phyloP scores from a whole-genome alignment of 1,140 invertebrate genomes.

The Temnothorax curvispinosus region DNA sequence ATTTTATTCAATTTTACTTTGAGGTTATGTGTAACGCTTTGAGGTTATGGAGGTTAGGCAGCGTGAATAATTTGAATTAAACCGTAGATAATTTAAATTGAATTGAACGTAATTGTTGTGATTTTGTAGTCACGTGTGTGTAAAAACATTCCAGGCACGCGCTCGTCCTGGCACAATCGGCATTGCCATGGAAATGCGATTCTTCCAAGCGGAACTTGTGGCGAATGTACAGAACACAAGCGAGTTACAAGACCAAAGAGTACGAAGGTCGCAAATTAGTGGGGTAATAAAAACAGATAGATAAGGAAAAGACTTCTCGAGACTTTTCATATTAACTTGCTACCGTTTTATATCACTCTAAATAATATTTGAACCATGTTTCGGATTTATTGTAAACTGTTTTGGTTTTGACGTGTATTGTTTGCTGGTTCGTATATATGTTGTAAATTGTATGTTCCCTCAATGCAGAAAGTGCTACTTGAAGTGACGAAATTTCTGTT shows the following conservation, averaged over 20 bases:
- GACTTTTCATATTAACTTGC: not conserved
- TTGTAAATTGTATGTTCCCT: slow-evolving; percentile 13
- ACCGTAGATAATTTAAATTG: not conserved
- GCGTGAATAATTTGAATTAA: not conserved
- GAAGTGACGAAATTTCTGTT: slow-evolving; percentile 32
- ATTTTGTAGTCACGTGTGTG: not conserved
- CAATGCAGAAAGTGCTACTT: not conserved
- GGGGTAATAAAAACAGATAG: slow-evolving; percentile 86
- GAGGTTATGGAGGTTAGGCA: not conserved
- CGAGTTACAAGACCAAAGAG: slow-evolving; percentile 83
- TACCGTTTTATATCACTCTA: not conserved
- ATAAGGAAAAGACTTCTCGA: slow-evolving; percentile 23
- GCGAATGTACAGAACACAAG: slow-evolving; percentile 63
- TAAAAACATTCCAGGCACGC: slow-evolving; percentile 63
- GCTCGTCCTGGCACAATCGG: slow-evolving; percentile 62
- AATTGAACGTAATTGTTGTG: not conserved
- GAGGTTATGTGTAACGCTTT: no score
- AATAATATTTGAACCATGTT: not conserved
- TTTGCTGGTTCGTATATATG: slow-evolving; percentile 1
- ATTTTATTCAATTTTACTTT: not conserved
- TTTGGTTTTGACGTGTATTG: slow-evolving; percentile 14
- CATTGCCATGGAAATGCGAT: slow-evolving; percentile 41
- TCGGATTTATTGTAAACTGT: not conserved
- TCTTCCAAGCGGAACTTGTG: slow-evolving; percentile 59
- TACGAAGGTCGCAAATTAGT: slow-evolving; percentile 90